Base-by-base conservation (phyloP, 1,140 invertebrate species). In the Ceratosolen fusciceps region DNA sequence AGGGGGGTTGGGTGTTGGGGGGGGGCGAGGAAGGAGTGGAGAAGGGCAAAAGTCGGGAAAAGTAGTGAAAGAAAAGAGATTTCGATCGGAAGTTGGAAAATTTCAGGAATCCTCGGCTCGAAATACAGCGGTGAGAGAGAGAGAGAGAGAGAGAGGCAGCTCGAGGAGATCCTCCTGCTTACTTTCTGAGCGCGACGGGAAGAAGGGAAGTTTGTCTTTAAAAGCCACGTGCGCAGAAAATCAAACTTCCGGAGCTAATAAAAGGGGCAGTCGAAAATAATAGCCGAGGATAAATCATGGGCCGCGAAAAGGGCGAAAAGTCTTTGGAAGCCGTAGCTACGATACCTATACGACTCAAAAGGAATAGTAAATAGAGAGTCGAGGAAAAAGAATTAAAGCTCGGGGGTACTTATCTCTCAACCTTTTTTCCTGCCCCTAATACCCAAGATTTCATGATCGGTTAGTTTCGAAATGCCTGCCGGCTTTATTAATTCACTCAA, bases 201-300 rank as follows among this genome's bases (percentile, higher is more conserved):
- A 56, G 72, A 26, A 37, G 31, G 68, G 56, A 73, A 80, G 79
- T 80, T 80, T 80, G 56, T 80, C 79, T 80, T 80, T 80, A 77
- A 73, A 77, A 75, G 70, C 70, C 79, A 77, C 79, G 79, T 80
- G 79, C 79, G 56, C 79, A 34, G 79, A 80, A 80, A 77, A 80
- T 80, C 79, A 80, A 80, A 80, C 79, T 77, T 80, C 79, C 79
- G 74, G 49, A 80, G 74, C 74, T 77, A 77, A 77, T 80, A 80
- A 80, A 80, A 80, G 70, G 34, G 71, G 24, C 31, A 47, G 49
- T 49, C 56, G 65, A 21, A 72, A 80, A 80, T 80, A 80, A 80
- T 80, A 68, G 79, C 56, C 31, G 10, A 67, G 47, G 65, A 80
- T 80, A 80, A 80, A 80, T 80, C 79, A 80, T 76, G 67, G 65